A percentile compares a stretch with the other conserved stretches of the same genome.
Conservation (phyloP, 2,888 invertebrate genomes). For the Deilephila porcellus region DNA sequence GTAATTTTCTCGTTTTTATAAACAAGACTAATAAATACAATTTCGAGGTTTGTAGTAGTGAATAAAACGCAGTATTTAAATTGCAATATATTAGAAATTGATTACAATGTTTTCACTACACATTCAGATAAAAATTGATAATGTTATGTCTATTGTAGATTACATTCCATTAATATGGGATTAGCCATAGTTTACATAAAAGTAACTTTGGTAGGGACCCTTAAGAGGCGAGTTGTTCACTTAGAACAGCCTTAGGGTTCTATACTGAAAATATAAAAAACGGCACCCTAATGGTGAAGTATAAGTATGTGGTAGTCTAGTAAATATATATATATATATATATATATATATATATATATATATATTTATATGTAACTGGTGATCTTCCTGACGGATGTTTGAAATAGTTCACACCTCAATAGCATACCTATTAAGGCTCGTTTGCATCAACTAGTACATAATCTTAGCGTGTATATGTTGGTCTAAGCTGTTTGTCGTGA, state of each 20-base stretch:
- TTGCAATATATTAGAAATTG: slow-evolving; percentile 16
- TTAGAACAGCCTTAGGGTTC: not conserved
- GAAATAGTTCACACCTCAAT: too few relatives aligned
- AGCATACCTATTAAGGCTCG: too few relatives aligned
- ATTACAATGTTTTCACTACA: slow-evolving; percentile 2
- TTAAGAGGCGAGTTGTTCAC: not conserved
- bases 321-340: too few relatives aligned
- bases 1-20: too few relatives aligned
- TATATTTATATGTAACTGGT: too few relatives aligned
- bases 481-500: too few relatives aligned
- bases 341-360: too few relatives aligned
- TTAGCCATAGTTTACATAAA: not conserved
- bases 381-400: too few relatives aligned
- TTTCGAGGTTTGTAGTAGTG: too few relatives aligned
- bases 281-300: not conserved
- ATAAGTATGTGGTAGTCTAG: not conserved
- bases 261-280: not conserved
- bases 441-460: too few relatives aligned
- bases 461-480: too few relatives aligned
- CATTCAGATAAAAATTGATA: not conserved
- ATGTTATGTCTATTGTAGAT: not conserved
- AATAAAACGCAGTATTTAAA: slow-evolving; percentile 7
- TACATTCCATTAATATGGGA: slow-evolving; percentile 28
- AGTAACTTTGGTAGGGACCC: slow-evolving; percentile 6
- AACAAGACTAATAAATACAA: too few relatives aligned